A percentile compares a stretch with the other conserved stretches of the same genome.
Conservation (phyloP, 2,797 vertebrate genomes). For the Sebastes cheni region DNA sequence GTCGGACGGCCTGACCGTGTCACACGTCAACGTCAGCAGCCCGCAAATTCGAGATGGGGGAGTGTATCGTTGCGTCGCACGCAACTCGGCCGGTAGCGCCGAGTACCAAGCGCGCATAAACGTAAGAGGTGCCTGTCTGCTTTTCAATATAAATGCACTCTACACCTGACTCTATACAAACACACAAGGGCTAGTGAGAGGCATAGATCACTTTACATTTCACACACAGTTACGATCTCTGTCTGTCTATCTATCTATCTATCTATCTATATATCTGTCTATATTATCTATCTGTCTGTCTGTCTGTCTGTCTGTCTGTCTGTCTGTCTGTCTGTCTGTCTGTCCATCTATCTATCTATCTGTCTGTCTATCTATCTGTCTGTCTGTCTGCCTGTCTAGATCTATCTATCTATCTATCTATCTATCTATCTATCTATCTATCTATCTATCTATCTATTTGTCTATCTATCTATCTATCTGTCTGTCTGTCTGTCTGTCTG, state of each 20-base stretch:
- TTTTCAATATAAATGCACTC: conserved; percentile 96
- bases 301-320: no score
- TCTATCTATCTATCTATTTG: no score
- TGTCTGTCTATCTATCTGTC: conserved; percentile 8
- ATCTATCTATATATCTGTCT: no score
- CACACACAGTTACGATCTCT: conserved; percentile 3
- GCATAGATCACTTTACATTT: conserved; percentile 20
- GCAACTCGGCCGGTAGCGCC: conserved; percentile 99
- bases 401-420: neutral
- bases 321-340: neutral
- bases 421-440: no score
- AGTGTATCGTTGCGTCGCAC: conserved; percentile 97
- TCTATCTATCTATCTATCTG: no score
- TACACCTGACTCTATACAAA: conserved; percentile 70
- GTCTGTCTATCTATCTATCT: neutral
- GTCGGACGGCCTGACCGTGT: conserved; percentile 94
- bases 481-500: neutral
- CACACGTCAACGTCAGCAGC: conserved; percentile 95
- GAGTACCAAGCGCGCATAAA: conserved; percentile 99
- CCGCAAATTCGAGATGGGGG: conserved; percentile 96
- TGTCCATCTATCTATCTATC: conserved; percentile 5
- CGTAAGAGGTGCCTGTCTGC: conserved; percentile 99
- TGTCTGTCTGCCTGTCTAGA: neutral
- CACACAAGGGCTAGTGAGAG: conserved; percentile 44
- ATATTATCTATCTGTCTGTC: no score